Evolutionary conservation across 1,140 invertebrate species (phyloP), one percentile per base, ranked within the genome.

Genomic region (Cheumatopsyche charites): DNA sequence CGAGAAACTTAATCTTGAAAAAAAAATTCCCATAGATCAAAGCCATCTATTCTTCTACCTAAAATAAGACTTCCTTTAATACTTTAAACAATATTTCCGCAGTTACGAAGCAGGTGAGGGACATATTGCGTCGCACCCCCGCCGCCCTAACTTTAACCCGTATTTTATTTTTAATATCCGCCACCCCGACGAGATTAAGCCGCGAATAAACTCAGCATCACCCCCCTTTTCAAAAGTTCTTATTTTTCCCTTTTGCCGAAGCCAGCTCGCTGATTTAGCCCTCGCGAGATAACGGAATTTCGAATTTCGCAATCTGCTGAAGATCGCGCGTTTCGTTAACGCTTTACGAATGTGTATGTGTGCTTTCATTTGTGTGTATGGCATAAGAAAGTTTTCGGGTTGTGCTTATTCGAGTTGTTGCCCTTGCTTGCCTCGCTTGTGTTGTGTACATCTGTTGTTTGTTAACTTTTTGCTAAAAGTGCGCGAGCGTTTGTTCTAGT

Each of bases 161-260:
- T 58, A 58, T 58, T 58, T 58, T 58, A 58, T 58, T 58, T 58
- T 58, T 58, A 58, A 58, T 58, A 23, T 58, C 55, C 17, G 7
- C 17, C 19, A 58, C 21, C 23, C 12, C 21, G 29, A n/a, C 13
- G 21, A 58, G 55, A 58, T 58, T 58, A 58, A 47, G 15, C 43
- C 13, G 13, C 43, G 43, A 47, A 47, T 47, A 47, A 47, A 47
- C 12, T 47, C 43, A 13, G 41, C 5, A 12, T n/a, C n/a, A n/a
- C n/a, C 29, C 3, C 29, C 29, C 29, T 36, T 36, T 36, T 36
- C 29, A 9, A 4, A 36, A 36, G 29, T 13, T 17, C 19, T 52
- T 19, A 6, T 52, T 15, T 13, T 52, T 52, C 13, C n/a, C 19
- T 52, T 17, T 52, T 15, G 15, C 47, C 47, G 47, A 7, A 6